These are phyloP conservation scores for Herpetotheres cachinnans DNA, from an alignment of 2,113 vertebrate species.

Conservation along the genomic window DNA sequence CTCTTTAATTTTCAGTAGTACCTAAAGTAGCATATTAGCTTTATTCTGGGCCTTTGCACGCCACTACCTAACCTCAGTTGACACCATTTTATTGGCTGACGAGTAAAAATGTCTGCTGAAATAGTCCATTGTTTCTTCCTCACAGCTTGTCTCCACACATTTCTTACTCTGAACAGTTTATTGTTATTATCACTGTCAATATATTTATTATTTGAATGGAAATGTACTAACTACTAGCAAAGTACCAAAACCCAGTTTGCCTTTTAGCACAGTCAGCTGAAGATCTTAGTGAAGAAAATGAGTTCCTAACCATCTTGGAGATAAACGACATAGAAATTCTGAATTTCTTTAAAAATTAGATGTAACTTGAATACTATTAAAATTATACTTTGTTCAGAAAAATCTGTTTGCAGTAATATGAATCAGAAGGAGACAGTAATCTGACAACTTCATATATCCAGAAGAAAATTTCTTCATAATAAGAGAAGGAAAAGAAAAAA, in stretches of 20 bases:
- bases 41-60: background rate
- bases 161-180: background rate
- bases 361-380: background rate
- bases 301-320: background rate
- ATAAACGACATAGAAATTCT: background rate
- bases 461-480: background rate
- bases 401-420: background rate
- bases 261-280: background rate
- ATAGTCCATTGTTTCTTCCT: background rate
- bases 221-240: background rate
- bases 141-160: background rate
- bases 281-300: background rate
- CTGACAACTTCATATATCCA: background rate
- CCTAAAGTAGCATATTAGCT: background rate
- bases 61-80: background rate
- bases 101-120: background rate
- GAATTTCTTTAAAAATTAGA: background rate
- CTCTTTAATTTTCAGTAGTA: background rate
- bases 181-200: background rate
- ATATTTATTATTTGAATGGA: background rate
- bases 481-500: background rate
- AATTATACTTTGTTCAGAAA: background rate
- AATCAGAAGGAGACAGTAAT: background rate
- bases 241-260: background rate
- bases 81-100: background rate